Percentiles rank a stretch among this genome's conserved stretches.
These are phyloP conservation scores for Urocyon cinereoargenteus DNA, from an alignment of 2,797 vertebrate genomes.

Conservation along the genomic window DNA sequence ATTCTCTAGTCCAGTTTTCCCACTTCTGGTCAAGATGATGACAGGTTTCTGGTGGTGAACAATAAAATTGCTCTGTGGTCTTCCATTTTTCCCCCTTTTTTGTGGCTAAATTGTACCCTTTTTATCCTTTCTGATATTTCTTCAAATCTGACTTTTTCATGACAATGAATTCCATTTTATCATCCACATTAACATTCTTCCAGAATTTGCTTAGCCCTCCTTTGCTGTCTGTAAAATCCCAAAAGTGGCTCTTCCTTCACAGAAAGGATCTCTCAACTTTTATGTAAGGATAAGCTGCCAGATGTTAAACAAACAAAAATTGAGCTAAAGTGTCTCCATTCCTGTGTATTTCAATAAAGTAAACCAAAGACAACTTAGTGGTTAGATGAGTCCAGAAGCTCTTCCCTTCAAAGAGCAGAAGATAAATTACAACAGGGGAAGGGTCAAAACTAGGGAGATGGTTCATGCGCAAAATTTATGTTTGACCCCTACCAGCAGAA, in stretches of 20 bases:
- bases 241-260: not conserved
- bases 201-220: not conserved
- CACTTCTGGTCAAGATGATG: not conserved
- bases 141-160: not conserved
- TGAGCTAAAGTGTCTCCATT: not conserved
- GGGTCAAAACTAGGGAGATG: not conserved
- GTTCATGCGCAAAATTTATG: not conserved
- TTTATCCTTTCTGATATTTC: not conserved
- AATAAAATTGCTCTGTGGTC: not conserved
- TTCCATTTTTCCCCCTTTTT: slow-evolving; percentile 12
- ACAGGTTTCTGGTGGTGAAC: not conserved
- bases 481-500: not conserved
- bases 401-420: not conserved
- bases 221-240: not conserved
- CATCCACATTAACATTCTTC: not conserved
- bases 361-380: not conserved
- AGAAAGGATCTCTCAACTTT: not conserved
- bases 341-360: slow-evolving; percentile 24
- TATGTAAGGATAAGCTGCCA: not conserved
- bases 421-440: not conserved
- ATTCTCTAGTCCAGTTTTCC: not conserved
- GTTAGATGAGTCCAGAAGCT: not conserved
- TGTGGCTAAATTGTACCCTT: not conserved
- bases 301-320: not conserved
- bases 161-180: not conserved